phyloP scores from a whole-genome alignment of 2,113 vertebrate genomes.

The Amia ocellicauda region DNA sequence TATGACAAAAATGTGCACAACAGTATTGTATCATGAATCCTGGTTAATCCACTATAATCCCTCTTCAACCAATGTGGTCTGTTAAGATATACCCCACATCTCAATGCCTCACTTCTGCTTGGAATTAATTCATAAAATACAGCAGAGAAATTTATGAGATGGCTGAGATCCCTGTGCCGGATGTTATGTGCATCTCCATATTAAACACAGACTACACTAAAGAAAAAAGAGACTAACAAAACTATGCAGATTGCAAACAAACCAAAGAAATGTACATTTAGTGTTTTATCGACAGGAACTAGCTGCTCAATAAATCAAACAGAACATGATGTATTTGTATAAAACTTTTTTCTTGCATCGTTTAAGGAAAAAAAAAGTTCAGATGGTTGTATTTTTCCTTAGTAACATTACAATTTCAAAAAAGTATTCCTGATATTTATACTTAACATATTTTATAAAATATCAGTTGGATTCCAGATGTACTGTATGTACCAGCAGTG shows the following conservation, averaged over 20 bases:
- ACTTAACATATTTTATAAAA: no score
- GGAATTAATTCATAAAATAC: conserved; percentile 4
- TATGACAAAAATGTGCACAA: neutral
- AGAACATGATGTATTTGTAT: neutral
- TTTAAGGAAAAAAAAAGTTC: no score
- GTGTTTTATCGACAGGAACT: neutral
- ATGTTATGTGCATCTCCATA: neutral
- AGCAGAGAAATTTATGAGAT: conserved; percentile 9
- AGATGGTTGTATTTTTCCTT: no score
- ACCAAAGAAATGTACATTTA: neutral
- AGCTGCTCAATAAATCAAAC: neutral
- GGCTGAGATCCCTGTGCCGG: neutral
- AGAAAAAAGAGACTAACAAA: neutral
- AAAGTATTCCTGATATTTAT: no score
- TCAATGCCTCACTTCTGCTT: neutral
- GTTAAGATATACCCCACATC: neutral
- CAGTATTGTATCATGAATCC: neutral
- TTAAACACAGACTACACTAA: conserved; percentile 1
- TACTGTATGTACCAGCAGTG: no score
- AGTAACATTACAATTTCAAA: no score
- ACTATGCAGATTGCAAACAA: no score
- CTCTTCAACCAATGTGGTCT: neutral
- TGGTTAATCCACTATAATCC: conserved; percentile 3
- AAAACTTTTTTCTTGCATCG: neutral
- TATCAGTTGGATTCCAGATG: no score